A percentile compares a stretch with the other conserved stretches of the same genome.
Conservation (phyloP, 1,140 invertebrate genomes). For the Procambarus clarkii region DNA sequence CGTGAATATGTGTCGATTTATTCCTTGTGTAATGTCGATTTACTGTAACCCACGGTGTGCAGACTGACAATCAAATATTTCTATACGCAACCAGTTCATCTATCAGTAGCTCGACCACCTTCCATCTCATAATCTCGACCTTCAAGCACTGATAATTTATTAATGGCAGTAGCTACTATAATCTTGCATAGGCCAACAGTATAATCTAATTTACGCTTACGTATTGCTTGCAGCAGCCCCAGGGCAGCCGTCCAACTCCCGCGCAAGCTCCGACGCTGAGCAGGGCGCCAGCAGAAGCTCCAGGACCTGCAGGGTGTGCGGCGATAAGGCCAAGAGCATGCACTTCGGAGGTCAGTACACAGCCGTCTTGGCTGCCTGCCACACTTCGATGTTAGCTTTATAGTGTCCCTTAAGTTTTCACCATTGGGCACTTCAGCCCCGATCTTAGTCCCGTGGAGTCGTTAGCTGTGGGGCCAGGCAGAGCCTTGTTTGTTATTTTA, state of each 20-base stretch:
- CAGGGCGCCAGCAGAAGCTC: not conserved
- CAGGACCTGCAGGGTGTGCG: conserved; percentile 70
- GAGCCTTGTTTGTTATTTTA: too few relatives aligned
- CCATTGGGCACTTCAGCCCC: too few relatives aligned
- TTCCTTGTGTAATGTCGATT: too few relatives aligned
- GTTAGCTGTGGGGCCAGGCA: too few relatives aligned
- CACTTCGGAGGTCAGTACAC: conserved; percentile 72
- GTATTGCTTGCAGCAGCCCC: not conserved
- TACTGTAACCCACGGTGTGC: too few relatives aligned
- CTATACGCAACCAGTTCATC: too few relatives aligned
- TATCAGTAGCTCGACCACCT: not conserved
- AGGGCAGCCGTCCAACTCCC: not conserved
- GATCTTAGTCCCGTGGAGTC: too few relatives aligned
- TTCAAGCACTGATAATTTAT: not conserved
- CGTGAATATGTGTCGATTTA: too few relatives aligned
- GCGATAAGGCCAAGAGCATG: conserved; percentile 72
- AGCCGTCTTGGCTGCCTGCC: too few relatives aligned
- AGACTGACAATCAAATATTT: too few relatives aligned
- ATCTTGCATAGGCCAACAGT: not conserved
- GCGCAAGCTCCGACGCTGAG: not conserved
- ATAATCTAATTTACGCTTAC: not conserved
- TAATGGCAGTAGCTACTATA: not conserved
- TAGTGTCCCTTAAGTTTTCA: too few relatives aligned
- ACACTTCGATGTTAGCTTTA: too few relatives aligned
- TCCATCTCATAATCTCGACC: not conserved